Evolutionary conservation across 2,113 vertebrate species (phyloP), one percentile per base, ranked within the genome.

Genomic region (Ramphastos sulfuratus): DNA sequence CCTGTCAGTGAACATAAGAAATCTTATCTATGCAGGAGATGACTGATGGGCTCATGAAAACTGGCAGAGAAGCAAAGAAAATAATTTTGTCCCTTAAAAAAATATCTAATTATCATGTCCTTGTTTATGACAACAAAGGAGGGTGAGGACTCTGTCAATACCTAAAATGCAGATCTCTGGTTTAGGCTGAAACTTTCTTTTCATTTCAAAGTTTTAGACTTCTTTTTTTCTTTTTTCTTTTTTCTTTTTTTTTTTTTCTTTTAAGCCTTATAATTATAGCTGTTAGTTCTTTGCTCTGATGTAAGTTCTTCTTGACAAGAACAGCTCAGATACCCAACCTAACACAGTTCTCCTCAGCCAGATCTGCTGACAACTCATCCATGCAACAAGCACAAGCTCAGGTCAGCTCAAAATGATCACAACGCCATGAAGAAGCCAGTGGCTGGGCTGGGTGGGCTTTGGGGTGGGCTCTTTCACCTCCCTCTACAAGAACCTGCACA

Each of bases 21-120:
- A 97, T 96, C 95, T 96, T 96, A 90, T 96, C 95, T 96, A 77
- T 73, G 87, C 93, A 91, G 87, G 93, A 93, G 44, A 94, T 97
- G 97, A 98, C 96, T 97, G 97, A 98, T 96, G 95, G 95, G 71
- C 97, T 96, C 95, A 97, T 94, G 96, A 95, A 97, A 97, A 95
- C 97, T 95, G 94, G 96, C 97, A 97, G 89, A 90, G 94, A 97
- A 97, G 97, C 97, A 98, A 98, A 97, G 97, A 97, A 97, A 98
- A 97, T 97, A 96, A 97, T 97, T 98, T 96, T 96, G 95, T 85
- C 96, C 93, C 42, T 94, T 96, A 96, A 97, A 97, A 97, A 52
- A 96, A 89, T 95, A 96, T 76, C 95, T 97, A 97, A 97, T 97
- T 96, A 97, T 97, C 96, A 60, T 20, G n/a, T 96, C 85, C 89